Conservation (phyloP, 2,888 invertebrate species). For the Micropterix aruncella region DNA sequence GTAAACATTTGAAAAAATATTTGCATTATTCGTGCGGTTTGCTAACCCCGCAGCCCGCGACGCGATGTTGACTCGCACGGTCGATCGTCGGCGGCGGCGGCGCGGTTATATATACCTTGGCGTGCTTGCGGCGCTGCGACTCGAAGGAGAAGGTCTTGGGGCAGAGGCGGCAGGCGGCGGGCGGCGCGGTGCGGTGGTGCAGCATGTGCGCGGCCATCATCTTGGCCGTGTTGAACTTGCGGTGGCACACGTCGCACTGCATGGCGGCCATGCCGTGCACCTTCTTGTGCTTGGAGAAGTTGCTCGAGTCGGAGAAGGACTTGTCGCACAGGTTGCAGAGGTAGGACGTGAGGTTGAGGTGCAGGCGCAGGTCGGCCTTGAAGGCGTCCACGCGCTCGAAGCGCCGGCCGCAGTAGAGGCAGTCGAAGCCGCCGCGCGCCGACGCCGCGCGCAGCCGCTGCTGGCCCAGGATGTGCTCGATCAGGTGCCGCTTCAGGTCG, state of each 20-base stretch:
- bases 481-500: slow-evolving; percentile 33
- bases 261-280: slow-evolving; percentile 26
- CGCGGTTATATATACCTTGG: too few relatives aligned
- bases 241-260: slow-evolving; percentile 31
- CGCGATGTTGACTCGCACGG: too few relatives aligned
- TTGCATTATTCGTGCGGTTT: too few relatives aligned
- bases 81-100: too few relatives aligned
- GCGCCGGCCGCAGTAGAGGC: slow-evolving; percentile 20
- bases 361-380: slow-evolving; percentile 32
- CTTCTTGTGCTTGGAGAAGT: slow-evolving; percentile 37
- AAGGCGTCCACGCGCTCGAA: slow-evolving; percentile 29
- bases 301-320: slow-evolving; percentile 35
- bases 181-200: slow-evolving; percentile 25
- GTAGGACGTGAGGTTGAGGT: slow-evolving; percentile 33
- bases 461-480: slow-evolving; percentile 33
- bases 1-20: too few relatives aligned
- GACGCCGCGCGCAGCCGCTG: slow-evolving; percentile 13
- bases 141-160: slow-evolving; percentile 26
- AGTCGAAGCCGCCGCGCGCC: background rate
- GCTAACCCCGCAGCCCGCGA: too few relatives aligned
- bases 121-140: slow-evolving; percentile 31
- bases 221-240: slow-evolving; percentile 35
- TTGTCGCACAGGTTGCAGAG: slow-evolving; percentile 34
- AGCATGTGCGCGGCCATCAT: slow-evolving; percentile 33
- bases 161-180: slow-evolving; percentile 23